Evolutionary conservation across 2,797 vertebrate species (phyloP), one percentile per base, ranked within the genome.

Genomic region (Molossus alvarezi): DNA sequence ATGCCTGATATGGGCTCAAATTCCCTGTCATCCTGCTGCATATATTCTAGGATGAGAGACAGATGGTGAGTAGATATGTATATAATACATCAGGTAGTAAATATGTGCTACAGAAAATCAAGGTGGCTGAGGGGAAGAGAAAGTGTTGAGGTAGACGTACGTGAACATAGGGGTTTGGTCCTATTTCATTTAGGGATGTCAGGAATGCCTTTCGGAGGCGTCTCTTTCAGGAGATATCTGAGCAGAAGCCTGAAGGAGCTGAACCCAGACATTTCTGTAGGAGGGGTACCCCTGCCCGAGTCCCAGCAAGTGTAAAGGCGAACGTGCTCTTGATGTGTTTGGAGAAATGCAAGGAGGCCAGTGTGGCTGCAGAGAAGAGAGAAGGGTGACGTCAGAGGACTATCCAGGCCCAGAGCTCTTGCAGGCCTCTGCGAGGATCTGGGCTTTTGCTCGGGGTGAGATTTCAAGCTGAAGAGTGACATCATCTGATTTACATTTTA

Each of bases 401-500:
- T 1, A 37, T 21, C 48, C 23, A n/a, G 60, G 37, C 18, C 37
- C 53, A 51, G 55, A 7, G 17, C 75, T 0, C 45, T 51, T 27
- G 64, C 73, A 60, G 73, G 53, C 33, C 58, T 87, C 60, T 6
- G 0, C 37, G 27, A 88, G 20, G 64, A 41, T 29, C 57, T 45
- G 9, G 27, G 23, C 25, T 72, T 80, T 88, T 83, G 58, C 82
- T 88, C 64, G 53, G 60, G 53, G 60, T 57, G 5, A 72, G 62
- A 71, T 48, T 88, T 83, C 45, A 64, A 58, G 69, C 72, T 55
- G 57, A 67, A 18, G 14, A 48, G 45, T 73, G 77, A 62, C 72
- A 90, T 58, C 27, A 55, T 69, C 58, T 85, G 73, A 75, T 37
- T 81, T 82, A 37, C n/a, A 29, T 88, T 91, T 94, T 65, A 58